Conservation (phyloP, 2,888 invertebrate species). For the Phytoseiulus persimilis region DNA sequence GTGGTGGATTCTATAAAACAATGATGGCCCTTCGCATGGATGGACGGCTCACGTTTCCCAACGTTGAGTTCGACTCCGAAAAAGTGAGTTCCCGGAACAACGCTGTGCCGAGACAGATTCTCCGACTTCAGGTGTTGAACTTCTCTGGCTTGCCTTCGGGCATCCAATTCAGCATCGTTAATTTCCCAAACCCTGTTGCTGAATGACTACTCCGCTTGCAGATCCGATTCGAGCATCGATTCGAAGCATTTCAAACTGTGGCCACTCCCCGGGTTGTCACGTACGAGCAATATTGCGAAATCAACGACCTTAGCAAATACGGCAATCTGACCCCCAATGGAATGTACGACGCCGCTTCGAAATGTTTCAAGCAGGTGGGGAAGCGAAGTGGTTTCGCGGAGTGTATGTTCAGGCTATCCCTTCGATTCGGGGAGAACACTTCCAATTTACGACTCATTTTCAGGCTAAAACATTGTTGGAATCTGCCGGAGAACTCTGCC, state of each 20-base stretch:
- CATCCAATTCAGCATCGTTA: too few relatives aligned
- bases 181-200: too few relatives aligned
- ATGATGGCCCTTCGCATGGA: conserved; percentile 55
- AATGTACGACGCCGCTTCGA: conserved; percentile 70
- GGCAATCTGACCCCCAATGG: conserved; percentile 49
- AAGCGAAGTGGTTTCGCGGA: conserved; percentile 53
- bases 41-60: conserved; percentile 71
- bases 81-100: conserved; percentile 56
- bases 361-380: conserved; percentile 84
- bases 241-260: conserved; percentile 76
- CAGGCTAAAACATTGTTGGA: conserved; percentile 16
- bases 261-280: conserved; percentile 82
- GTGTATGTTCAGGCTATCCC: background rate
- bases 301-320: conserved; percentile 57
- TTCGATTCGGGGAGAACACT: too few relatives aligned
- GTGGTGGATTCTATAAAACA: conserved; percentile 86
- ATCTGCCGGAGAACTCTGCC: conserved; percentile 31
- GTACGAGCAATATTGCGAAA: conserved; percentile 77
- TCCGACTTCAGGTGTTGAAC: too few relatives aligned
- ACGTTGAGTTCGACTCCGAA: conserved; percentile 82
- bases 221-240: conserved; percentile 77
- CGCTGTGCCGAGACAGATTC: too few relatives aligned
- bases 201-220: background rate
- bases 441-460: too few relatives aligned
- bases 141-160: too few relatives aligned